Percentiles rank a stretch among this genome's conserved stretches.
Conservation (phyloP, 2,113 vertebrate species). For the Istiophorus platypterus region DNA sequence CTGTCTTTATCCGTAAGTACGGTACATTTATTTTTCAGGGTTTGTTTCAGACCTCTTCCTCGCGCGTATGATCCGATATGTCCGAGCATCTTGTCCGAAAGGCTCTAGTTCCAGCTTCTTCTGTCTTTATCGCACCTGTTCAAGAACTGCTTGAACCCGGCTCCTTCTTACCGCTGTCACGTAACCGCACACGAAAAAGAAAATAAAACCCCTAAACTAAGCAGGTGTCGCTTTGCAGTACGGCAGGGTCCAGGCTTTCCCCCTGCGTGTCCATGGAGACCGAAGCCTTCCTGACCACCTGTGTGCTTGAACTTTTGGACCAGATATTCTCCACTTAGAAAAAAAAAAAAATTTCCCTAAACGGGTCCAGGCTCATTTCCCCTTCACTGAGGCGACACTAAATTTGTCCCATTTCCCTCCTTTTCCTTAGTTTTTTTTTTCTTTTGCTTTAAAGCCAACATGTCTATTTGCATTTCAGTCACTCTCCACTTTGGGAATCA, state of each 20-base stretch:
- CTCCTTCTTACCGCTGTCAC: neutral
- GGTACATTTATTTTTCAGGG: neutral
- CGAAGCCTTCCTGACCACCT: slow-evolving; percentile 71
- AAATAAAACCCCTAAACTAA: neutral
- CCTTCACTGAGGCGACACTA: slow-evolving; percentile 17
- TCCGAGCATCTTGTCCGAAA: neutral
- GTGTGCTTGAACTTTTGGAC: slow-evolving; percentile 62
- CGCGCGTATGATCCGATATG: neutral
- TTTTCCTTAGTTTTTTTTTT: neutral
- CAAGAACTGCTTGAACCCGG: neutral
- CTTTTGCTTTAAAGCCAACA: slow-evolving; percentile 4
- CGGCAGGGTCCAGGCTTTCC: slow-evolving; percentile 29
- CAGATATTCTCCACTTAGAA: slow-evolving; percentile 27
- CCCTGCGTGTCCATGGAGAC: slow-evolving; percentile 34
- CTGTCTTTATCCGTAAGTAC: neutral
- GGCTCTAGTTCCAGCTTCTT: neutral
- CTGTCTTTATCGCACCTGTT: neutral
- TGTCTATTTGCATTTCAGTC: slow-evolving; percentile 14
- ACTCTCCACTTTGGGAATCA: slow-evolving; percentile 11
- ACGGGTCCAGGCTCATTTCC: slow-evolving; percentile 10
- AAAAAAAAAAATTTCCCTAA: slow-evolving; percentile 14
- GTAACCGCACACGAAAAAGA: neutral
- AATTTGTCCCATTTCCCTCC: slow-evolving; percentile 26
- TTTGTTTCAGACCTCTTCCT: neutral
- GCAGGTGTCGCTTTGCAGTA: neutral